These are phyloP conservation scores for Mystacides longicornis DNA, from an alignment of 2,888 invertebrate species.

Conservation along the genomic window DNA sequence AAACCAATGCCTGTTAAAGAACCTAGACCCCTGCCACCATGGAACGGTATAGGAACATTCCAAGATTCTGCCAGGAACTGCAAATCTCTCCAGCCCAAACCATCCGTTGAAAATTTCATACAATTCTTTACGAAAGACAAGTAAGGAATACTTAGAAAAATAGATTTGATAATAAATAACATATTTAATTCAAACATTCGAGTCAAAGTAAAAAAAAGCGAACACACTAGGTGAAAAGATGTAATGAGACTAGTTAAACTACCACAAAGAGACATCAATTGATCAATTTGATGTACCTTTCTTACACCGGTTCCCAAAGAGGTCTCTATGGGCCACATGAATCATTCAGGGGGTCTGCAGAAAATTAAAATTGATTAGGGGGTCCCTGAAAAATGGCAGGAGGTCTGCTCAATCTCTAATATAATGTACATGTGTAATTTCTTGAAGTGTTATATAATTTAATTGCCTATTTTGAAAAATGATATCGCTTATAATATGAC, in stretches of 20 bases:
- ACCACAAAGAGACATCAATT: too few relatives aligned
- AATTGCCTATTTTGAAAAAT: too few relatives aligned
- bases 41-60: slow-evolving; percentile 85
- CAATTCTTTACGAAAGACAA: slow-evolving; percentile 76
- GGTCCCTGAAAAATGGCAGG: background rate
- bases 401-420: background rate
- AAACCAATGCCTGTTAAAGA: slow-evolving; percentile 33
- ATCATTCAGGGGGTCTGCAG: background rate
- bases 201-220: too few relatives aligned
- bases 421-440: too few relatives aligned
- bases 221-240: too few relatives aligned
- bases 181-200: too few relatives aligned
- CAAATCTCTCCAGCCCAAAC: slow-evolving; percentile 68
- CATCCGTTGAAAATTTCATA: slow-evolving; percentile 68
- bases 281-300: too few relatives aligned
- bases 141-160: too few relatives aligned
- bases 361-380: background rate
- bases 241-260: too few relatives aligned
- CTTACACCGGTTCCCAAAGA: background rate
- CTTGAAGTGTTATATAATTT: too few relatives aligned
- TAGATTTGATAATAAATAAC: too few relatives aligned
- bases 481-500: too few relatives aligned
- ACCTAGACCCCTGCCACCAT: slow-evolving; percentile 59
- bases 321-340: background rate
- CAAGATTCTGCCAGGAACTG: slow-evolving; percentile 88